phyloP scores from a whole-genome alignment of 1,140 invertebrate genomes.

The Himalopsyche phryganea region DNA sequence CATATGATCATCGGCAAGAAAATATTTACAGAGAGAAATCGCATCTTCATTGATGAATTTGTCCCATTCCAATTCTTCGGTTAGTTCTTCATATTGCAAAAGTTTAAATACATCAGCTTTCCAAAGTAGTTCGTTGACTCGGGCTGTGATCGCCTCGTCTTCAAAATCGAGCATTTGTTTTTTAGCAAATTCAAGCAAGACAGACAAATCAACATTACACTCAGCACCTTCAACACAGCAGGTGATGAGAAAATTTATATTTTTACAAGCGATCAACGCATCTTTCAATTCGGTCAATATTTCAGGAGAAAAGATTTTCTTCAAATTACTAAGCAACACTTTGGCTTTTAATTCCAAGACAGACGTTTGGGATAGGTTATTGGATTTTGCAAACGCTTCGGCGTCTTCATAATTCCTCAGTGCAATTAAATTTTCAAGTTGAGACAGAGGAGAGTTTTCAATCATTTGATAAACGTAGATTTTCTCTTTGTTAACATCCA shows the following conservation, averaged over 20 bases:
- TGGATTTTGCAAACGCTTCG: conserved; percentile 28
- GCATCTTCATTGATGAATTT: conserved; percentile 20
- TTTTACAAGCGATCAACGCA: conserved; percentile 21
- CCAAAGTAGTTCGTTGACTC: conserved; percentile 22
- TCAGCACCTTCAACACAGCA: conserved; percentile 27
- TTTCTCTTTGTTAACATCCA: conserved; percentile 24
- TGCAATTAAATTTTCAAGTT: conserved; percentile 28
- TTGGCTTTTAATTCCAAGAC: conserved; percentile 32
- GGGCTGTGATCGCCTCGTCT: conserved; percentile 11
- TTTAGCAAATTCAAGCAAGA: conserved; percentile 25
- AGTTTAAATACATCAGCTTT: conserved; percentile 28
- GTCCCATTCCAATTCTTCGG: conserved; percentile 13
- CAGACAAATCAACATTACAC: conserved; percentile 15
- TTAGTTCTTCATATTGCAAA: conserved; percentile 13
- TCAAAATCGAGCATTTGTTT: conserved; percentile 13
- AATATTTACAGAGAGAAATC: conserved; percentile 22
- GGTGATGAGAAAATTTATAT: conserved; percentile 24
- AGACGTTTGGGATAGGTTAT: conserved; percentile 24
- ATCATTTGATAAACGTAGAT: conserved; percentile 25
- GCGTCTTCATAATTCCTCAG: conserved; percentile 28
- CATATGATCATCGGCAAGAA: conserved; percentile 21
- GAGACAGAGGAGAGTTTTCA: conserved; percentile 29
- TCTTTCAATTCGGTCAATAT: conserved; percentile 23
- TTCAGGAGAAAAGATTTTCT: conserved; percentile 16
- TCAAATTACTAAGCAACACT: conserved; percentile 24